Percentiles rank a stretch among this genome's conserved stretches.
Evolutionary conservation across 2,797 vertebrate species (phyloP).

Genomic region (Coregonus sp.): DNA sequence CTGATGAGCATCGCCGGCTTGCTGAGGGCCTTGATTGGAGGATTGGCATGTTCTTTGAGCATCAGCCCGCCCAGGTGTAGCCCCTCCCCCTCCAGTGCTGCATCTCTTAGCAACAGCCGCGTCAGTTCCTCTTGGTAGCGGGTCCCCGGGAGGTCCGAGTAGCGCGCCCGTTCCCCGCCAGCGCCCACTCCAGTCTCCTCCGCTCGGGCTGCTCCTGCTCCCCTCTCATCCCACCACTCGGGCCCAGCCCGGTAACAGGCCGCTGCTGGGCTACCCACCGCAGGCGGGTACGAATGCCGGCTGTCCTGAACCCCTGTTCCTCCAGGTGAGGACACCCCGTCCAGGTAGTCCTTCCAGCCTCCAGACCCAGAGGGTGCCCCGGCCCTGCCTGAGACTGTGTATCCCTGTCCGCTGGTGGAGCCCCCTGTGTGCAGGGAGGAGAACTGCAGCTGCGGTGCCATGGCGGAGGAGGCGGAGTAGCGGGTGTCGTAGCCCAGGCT

Average conservation of each 20-base stretch:
- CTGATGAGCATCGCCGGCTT: constrained; percentile 26
- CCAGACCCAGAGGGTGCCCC: constrained; percentile 64
- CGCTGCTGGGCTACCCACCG: constrained; percentile 75
- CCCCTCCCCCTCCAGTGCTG: constrained; percentile 67
- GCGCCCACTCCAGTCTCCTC: constrained; percentile 63
- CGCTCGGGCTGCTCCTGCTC: constrained; percentile 54
- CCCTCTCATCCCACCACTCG: constrained; percentile 74
- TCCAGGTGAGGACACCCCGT: constrained; percentile 58
- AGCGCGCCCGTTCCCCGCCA: constrained; percentile 67
- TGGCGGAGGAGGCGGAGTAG: constrained; percentile 67
- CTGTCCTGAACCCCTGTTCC: constrained; percentile 71
- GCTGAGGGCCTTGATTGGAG: constrained; percentile 47
- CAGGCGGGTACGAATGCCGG: constrained; percentile 86
- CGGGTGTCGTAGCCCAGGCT: constrained; percentile 87
- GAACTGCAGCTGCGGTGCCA: constrained; percentile 70
- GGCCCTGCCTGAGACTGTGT: constrained; percentile 50
- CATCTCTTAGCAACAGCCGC: constrained; percentile 73
- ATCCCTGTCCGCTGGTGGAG: constrained; percentile 36
- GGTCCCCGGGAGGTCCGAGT: constrained; percentile 78
- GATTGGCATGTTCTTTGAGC: constrained; percentile 68
- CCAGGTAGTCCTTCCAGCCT: constrained; percentile 77
- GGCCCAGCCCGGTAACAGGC: constrained; percentile 68
- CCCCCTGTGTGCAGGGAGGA: constrained; percentile 52
- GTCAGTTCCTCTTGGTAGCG: constrained; percentile 80
- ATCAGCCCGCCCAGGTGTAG: constrained; percentile 71